Conservation (phyloP, 2,113 vertebrate genomes). For the Oreochromis tanganicae region DNA sequence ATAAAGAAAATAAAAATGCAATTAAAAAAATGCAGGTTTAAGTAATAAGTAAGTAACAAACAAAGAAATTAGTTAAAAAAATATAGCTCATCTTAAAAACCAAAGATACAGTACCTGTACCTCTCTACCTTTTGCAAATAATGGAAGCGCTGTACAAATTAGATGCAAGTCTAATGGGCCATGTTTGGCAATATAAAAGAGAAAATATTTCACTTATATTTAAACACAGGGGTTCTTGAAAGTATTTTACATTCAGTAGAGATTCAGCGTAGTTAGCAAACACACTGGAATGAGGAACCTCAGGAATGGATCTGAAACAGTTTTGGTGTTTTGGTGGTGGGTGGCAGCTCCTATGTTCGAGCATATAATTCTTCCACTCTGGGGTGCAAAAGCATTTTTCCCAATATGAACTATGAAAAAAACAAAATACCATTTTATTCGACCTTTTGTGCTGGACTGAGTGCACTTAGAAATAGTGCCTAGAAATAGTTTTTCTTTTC, state of each 20-base stretch:
- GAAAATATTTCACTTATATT: not conserved
- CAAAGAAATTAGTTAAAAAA: not conserved
- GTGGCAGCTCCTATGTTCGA: not conserved
- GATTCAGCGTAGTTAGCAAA: not conserved
- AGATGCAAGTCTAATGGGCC: not conserved
- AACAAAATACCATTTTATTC: not conserved
- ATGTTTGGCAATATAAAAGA: not conserved
- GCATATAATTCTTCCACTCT: not conserved
- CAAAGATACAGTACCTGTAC: not conserved
- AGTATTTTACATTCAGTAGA: not conserved
- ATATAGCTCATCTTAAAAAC: not conserved
- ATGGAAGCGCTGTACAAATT: not conserved
- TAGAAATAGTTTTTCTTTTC: not conserved
- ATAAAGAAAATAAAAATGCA: not conserved
- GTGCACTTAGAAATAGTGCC: not conserved
- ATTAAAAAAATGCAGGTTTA: not conserved
- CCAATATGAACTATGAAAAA: not conserved
- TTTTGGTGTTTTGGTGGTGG: not conserved
- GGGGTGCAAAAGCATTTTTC: not conserved
- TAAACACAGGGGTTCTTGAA: not conserved
- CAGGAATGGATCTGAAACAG: not conserved
- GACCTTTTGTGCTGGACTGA: not conserved
- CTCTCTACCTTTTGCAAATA: not conserved
- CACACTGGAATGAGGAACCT: not conserved
- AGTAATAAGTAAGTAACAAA: not conserved